A percentile compares a stretch with the other conserved stretches of the same genome.
Evolutionary conservation across 2,797 vertebrate genomes (phyloP).

Genomic region (Masticophis lateralis): DNA sequence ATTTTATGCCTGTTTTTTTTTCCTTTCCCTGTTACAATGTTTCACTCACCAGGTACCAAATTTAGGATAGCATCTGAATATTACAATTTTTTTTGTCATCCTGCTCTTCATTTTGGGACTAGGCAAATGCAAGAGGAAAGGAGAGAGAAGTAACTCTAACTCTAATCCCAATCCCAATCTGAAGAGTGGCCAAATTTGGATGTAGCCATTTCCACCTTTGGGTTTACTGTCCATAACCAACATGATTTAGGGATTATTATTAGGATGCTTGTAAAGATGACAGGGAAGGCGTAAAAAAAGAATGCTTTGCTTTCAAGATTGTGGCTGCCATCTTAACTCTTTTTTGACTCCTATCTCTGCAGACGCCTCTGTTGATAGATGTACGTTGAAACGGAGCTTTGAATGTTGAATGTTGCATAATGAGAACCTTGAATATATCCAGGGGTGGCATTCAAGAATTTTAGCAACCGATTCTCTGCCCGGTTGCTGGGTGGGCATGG

Average conservation of each 20-base stretch:
- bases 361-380: not conserved
- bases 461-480: too few species aligned
- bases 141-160: not conserved
- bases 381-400: not conserved
- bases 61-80: slow-evolving; percentile 42
- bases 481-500: too few species aligned
- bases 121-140: not conserved
- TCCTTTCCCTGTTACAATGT: slow-evolving; percentile 72
- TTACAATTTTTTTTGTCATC: slow-evolving; percentile 19
- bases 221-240: not conserved
- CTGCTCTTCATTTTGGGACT: not conserved
- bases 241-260: not conserved
- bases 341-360: not conserved
- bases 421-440: not conserved
- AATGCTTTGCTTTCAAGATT: not conserved
- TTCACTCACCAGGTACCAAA: slow-evolving; percentile 61
- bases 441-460: too few species aligned
- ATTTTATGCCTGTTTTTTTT: slow-evolving; percentile 83
- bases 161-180: not conserved
- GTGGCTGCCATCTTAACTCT: not conserved
- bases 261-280: not conserved
- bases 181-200: not conserved
- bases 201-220: not conserved
- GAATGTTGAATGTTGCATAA: not conserved
- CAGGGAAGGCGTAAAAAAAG: not conserved